These are phyloP conservation scores for Helicoverpa assulta DNA, from an alignment of 2,888 invertebrate species.

Conservation along the genomic window DNA sequence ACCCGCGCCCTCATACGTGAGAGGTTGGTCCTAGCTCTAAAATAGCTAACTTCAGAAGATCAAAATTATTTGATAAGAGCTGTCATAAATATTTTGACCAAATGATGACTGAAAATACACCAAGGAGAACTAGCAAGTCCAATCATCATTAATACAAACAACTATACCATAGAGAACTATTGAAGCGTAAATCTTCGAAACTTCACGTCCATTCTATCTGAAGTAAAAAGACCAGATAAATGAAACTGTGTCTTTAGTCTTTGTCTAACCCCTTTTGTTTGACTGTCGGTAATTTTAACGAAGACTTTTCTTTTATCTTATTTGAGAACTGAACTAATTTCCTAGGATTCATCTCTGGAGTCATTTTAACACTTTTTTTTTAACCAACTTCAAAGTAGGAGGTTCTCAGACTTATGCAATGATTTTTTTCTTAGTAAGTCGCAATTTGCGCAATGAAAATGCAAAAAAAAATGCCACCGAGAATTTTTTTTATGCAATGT, in stretches of 20 bases:
- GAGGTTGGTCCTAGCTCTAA: too few species aligned
- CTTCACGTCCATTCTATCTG: slow-evolving; percentile 32
- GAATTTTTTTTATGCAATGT: too few species aligned
- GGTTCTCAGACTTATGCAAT: background rate
- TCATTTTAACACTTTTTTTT: background rate
- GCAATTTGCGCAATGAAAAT: too few species aligned
- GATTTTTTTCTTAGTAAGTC: too few species aligned
- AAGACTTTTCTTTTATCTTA: slow-evolving; percentile 12
- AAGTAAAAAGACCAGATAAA: slow-evolving; percentile 29
- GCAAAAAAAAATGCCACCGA: too few species aligned
- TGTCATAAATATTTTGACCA: too few species aligned
- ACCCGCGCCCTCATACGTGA: too few species aligned
- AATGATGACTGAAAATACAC: too few species aligned
- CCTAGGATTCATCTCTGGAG: background rate
- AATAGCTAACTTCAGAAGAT: too few species aligned
- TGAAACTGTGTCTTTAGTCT: slow-evolving; percentile 35
- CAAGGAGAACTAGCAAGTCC: background rate
- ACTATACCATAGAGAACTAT: slow-evolving; percentile 17
- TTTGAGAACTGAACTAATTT: slow-evolving; percentile 13
- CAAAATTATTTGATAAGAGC: too few species aligned
- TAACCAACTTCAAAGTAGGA: background rate
- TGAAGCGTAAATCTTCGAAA: slow-evolving; percentile 41
- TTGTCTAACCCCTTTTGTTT: slow-evolving; percentile 36
- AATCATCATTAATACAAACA: slow-evolving; percentile 4
- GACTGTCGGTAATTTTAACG: slow-evolving; percentile 22